phyloP scores from a whole-genome alignment of 1,140 invertebrate genomes.

The Drosophila persimilis region DNA sequence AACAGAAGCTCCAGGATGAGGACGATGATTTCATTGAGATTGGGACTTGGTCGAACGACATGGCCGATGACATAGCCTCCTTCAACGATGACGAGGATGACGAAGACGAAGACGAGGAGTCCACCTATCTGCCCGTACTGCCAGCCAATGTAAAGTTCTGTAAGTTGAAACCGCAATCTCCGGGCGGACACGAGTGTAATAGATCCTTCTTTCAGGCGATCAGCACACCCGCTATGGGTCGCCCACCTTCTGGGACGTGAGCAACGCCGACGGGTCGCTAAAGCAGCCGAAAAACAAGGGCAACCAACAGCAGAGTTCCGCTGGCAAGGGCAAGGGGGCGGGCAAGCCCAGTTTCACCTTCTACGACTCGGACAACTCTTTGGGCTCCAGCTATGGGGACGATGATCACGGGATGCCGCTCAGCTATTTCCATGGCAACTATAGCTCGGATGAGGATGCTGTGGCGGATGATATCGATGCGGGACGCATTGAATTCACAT shows the following conservation, averaged over 20 bases:
- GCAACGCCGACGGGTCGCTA: slow-evolving; percentile 47
- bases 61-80: slow-evolving; percentile 85
- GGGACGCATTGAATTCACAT: slow-evolving; percentile 89
- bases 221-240: slow-evolving; percentile 83
- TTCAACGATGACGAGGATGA: slow-evolving; percentile 65
- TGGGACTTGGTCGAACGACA: slow-evolving; percentile 95
- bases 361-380: slow-evolving; percentile 77
- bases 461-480: slow-evolving; percentile 51
- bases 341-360: slow-evolving; percentile 48
- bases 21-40: slow-evolving; percentile 88
- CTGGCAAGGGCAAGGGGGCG: slow-evolving; percentile 12
- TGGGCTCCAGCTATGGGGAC: slow-evolving; percentile 68
- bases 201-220: slow-evolving; percentile 42
- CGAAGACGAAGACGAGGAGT: slow-evolving; percentile 78
- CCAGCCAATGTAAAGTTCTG: slow-evolving; percentile 85
- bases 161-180: slow-evolving; percentile 25
- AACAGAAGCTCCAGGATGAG: slow-evolving; percentile 62
- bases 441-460: slow-evolving; percentile 62
- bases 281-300: slow-evolving; percentile 23
- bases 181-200: too few relatives aligned
- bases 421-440: slow-evolving; percentile 35
- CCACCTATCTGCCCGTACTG: slow-evolving; percentile 64
- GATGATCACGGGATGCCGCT: slow-evolving; percentile 40
- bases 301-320: slow-evolving; percentile 1
- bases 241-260: slow-evolving; percentile 84